Base-by-base conservation (phyloP, 2,113 vertebrate genomes). In the Gallinago jamesoni region DNA sequence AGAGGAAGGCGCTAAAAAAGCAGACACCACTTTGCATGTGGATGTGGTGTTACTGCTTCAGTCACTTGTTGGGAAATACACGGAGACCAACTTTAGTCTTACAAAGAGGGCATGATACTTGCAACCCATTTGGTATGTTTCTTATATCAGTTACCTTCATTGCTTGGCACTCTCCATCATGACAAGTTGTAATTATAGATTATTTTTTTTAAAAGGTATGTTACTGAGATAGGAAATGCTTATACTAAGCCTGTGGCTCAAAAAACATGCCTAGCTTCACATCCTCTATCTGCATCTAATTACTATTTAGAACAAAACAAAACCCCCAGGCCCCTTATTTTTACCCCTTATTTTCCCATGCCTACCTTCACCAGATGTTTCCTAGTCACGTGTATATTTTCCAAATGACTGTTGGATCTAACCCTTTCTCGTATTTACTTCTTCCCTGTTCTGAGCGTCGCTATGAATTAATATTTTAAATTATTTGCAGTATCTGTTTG, bases 81-180 rank as follows among this genome's bases (percentile, higher is more conserved):
- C 0, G 0, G 3, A 64, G 43, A 43, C 48, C 72, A 57, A 3
- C 59, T 84, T 87, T 1, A 70, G 27, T 33, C 25, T 27, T 63
- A 21, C 0, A 1, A 66, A 20, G 47, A 50, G 9, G 9, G 5
- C 12, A 5, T 75, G 23, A 7, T 55, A 13, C 33, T 89, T 83
- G 25, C 35, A 78, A 4, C 21, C 12, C 14, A 5, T 64, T 72
- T 75, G 9, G 16, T 90, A 25, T 33, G 5, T 91, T 78, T 81
- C 11, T 85, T 15, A 6, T 19, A 7, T 39, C 31, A 52, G 0
- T 70, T 84, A 10, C 28, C 33, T 60, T 53, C 24, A 22, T 52
- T 81, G 59, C 31, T 70, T 75, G 50, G 8, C 8, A 21, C 18
- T 67, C 48, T 53, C 19, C 24, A 50, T 90, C 28, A 9, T 39